These are phyloP conservation scores for Apamea sordens DNA, from an alignment of 2,888 invertebrate species.

Conservation along the genomic window DNA sequence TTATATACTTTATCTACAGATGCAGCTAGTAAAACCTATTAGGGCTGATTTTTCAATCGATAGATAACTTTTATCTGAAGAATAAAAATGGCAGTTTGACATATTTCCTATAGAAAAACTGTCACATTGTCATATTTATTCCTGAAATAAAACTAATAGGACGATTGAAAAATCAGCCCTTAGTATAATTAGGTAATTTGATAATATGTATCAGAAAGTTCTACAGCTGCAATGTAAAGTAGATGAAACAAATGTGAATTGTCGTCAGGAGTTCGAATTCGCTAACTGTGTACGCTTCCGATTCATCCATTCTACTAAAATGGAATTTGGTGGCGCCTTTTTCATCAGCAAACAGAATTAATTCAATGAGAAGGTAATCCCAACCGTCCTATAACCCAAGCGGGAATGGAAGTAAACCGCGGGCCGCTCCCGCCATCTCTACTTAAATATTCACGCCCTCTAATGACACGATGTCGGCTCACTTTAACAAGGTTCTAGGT, in stretches of 20 bases:
- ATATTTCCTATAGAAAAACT: background rate
- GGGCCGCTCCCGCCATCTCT: slow-evolving; percentile 81
- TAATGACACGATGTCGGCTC: slow-evolving; percentile 85
- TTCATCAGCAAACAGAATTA: slow-evolving; percentile 83
- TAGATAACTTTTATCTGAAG: background rate
- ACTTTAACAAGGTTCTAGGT: slow-evolving; percentile 81
- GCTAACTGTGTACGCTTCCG: slow-evolving; percentile 53
- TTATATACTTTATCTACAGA: background rate
- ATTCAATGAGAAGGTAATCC: slow-evolving; percentile 86
- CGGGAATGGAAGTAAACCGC: slow-evolving; percentile 79
- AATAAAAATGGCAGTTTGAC: background rate
- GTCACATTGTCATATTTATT: background rate
- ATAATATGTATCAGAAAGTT: background rate
- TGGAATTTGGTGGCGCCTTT: slow-evolving; percentile 75
- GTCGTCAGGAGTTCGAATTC: slow-evolving; percentile 29
- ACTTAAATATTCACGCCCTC: slow-evolving; percentile 88
- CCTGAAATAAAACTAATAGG: background rate
- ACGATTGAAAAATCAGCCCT: too few species aligned
- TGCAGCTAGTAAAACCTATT: background rate
- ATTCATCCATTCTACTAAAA: slow-evolving; percentile 71
- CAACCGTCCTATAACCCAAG: slow-evolving; percentile 80
- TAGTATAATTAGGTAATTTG: background rate
- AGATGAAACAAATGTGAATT: slow-evolving; percentile 27
- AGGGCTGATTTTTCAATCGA: background rate
- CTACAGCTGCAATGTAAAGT: background rate